Evolutionary conservation across 1,140 invertebrate species (phyloP).

Genomic region (Araneus ventricosus): DNA sequence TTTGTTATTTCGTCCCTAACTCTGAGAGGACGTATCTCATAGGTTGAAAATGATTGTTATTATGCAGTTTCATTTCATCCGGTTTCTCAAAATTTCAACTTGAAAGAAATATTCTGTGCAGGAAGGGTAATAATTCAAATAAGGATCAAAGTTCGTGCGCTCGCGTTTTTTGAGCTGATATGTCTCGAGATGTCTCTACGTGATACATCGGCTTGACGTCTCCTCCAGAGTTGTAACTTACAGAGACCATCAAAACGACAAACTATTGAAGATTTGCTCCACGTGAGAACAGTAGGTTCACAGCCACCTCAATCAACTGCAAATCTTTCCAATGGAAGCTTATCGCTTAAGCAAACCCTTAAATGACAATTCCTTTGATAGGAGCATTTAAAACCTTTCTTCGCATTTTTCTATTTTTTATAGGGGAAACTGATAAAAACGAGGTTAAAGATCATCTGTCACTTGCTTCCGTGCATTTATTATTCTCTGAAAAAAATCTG

Average conservation of each 20-base stretch:
- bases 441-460: conserved; percentile 7
- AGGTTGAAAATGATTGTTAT: too few relatives aligned
- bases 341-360: conserved; percentile 8
- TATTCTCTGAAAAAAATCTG: not conserved
- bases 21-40: too few relatives aligned
- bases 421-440: not conserved
- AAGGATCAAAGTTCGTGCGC: too few relatives aligned
- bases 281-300: not conserved
- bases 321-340: not conserved
- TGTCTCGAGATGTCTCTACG: not conserved
- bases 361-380: conserved; percentile 21
- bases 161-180: too few relatives aligned
- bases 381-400: not conserved
- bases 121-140: too few relatives aligned
- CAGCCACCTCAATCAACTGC: not conserved
- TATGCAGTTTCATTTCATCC: too few relatives aligned
- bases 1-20: too few relatives aligned
- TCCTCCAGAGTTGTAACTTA: not conserved
- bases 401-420: not conserved
- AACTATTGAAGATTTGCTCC: not conserved
- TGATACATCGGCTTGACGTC: not conserved
- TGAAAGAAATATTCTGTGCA: too few relatives aligned
- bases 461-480: not conserved
- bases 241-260: not conserved
- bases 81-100: too few relatives aligned